Evolutionary conservation across 2,888 invertebrate species (phyloP).

Genomic region (Hirtodrosophila alboralis): DNA sequence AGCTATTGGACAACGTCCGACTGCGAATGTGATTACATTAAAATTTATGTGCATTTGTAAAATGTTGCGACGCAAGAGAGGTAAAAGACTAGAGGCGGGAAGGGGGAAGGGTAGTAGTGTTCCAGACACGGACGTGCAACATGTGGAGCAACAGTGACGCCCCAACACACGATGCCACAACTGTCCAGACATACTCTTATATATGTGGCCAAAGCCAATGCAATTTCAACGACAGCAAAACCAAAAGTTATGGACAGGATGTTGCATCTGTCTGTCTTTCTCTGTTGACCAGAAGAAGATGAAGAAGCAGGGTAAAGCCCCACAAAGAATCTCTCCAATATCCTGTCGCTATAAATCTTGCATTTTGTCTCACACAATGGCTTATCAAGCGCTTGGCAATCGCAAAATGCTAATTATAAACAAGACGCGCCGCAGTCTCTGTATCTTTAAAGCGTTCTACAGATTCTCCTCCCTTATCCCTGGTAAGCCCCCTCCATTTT

Average conservation of each 20-base stretch:
- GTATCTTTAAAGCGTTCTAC: slow-evolving; percentile 1
- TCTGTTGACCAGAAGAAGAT: slow-evolving; percentile 18
- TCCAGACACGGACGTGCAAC: slow-evolving; percentile 63
- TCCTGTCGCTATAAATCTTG: slow-evolving; percentile 79
- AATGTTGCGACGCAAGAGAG: slow-evolving; percentile 26
- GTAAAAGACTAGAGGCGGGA: background rate
- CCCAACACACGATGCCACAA: slow-evolving; percentile 48
- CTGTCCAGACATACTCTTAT: no score
- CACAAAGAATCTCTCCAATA: slow-evolving; percentile 74
- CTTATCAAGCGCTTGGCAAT: slow-evolving; percentile 74
- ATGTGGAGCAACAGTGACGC: slow-evolving; percentile 68
- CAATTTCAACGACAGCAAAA: slow-evolving; percentile 61
- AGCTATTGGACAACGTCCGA: slow-evolving; percentile 34
- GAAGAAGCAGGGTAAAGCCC: no score
- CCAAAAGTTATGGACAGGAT: slow-evolving; percentile 75
- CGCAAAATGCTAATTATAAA: slow-evolving; percentile 79
- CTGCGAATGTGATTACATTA: slow-evolving; percentile 80
- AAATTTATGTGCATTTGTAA: slow-evolving; percentile 81
- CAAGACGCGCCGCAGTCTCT: slow-evolving; percentile 52
- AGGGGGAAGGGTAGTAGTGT: background rate
- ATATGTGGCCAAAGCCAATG: slow-evolving; percentile 50
- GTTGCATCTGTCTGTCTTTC: slow-evolving; percentile 76
- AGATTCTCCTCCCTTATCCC: background rate
- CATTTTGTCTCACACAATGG: slow-evolving; percentile 64
- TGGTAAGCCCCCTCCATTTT: background rate